Percentiles rank a stretch among this genome's conserved stretches.
phyloP scores from a whole-genome alignment of 2,888 invertebrate species.

The Aricia artaxerxes region DNA sequence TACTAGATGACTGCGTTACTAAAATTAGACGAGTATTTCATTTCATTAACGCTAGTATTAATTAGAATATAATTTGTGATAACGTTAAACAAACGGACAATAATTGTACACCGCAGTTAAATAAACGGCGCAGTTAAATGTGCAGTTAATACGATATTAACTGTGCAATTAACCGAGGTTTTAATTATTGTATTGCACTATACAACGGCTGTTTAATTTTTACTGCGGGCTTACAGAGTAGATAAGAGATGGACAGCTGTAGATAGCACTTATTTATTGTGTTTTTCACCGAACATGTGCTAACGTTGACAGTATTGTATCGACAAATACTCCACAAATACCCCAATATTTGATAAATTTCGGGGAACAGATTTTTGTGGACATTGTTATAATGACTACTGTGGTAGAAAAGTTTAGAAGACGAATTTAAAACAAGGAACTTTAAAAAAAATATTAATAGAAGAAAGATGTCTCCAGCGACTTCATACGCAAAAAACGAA shows the following conservation, averaged over 20 bases:
- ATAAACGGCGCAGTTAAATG: slow-evolving; percentile 32
- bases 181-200: slow-evolving; percentile 34
- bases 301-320: slow-evolving; percentile 14
- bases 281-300: neutral
- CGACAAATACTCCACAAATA: neutral
- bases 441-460: too few species aligned
- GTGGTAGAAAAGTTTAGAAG: too few species aligned
- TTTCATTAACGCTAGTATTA: slow-evolving; percentile 21
- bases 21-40: slow-evolving; percentile 8
- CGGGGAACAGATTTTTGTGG: neutral
- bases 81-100: slow-evolving; percentile 32
- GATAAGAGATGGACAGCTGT: slow-evolving; percentile 23
- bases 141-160: slow-evolving; percentile 34
- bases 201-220: slow-evolving; percentile 20
- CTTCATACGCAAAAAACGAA: too few species aligned
- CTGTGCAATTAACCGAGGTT: slow-evolving; percentile 32
- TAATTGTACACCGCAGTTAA: slow-evolving; percentile 32
- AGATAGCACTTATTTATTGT: slow-evolving; percentile 14
- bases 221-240: slow-evolving; percentile 27
- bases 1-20: neutral
- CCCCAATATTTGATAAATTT: neutral
- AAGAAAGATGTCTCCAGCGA: too few species aligned
- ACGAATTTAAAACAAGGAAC: too few species aligned
- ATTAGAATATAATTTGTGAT: slow-evolving; percentile 23
- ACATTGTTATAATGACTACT: neutral